Base-by-base conservation (phyloP, 1,140 invertebrate species). In the Tetramorium simillimum region DNA sequence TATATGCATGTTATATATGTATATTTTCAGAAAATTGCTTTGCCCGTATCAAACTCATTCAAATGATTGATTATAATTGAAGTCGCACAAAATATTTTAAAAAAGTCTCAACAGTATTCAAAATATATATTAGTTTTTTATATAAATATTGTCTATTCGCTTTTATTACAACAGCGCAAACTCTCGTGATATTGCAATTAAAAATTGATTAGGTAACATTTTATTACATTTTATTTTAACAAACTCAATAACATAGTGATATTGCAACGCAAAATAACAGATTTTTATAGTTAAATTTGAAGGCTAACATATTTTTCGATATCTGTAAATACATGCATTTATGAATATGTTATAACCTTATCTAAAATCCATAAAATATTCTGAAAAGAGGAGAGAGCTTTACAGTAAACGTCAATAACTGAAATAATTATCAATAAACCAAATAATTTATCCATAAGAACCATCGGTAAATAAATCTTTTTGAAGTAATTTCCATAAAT, bases 321-420 rank as follows among this genome's bases (percentile, higher is more conserved):
- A 49, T 51, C 1, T 7, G 21, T 7, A 21, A 43, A 72, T 53
- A 40, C 16, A 53, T 56, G 5, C 10, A 14, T 40, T 81, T 43
- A 21, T 43, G 10, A 70, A 72, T 43, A 43, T 56, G 49, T 70
- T 3, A 18, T 16, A 72, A 21, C 6, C 56, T 43, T 72, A 81
- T 81, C 28, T 81, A n/a, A 62, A 51, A 28, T 28, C 33, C 37
- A 28, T 56, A 72, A 81, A 81, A 70, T n/a, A 37, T 40, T 81
- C 33, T 72, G 12, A 9, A 28, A 56, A 70, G 16, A n/a, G 24
- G 2, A 65, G 60, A 12, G 1, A 18, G 4, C n/a, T 78, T 65
- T 46, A 5, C 18, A 9, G 6, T 60, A 62, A 62, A 16, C 4
- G n/a, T 7, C 24, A 67, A 70, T 53, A 69, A 81, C 21, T 53